Evolutionary conservation across 2,888 invertebrate species (phyloP), one percentile per base, ranked within the genome.

Genomic region (Oscheius myriophilus): DNA sequence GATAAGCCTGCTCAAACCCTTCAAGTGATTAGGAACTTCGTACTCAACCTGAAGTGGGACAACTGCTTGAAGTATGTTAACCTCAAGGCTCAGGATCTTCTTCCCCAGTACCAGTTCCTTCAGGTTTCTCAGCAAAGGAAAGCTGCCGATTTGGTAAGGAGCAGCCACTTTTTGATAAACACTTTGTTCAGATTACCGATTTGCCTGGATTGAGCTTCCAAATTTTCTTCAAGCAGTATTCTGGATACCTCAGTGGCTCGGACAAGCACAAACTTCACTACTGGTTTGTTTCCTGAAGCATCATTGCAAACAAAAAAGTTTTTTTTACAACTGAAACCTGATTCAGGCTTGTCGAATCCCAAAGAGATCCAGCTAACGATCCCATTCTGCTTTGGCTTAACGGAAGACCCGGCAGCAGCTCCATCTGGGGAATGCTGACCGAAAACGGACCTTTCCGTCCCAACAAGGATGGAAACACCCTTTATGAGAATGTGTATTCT

Each of bases 371-470:
- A 9, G 11, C 53, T 0, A 67, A 61, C 18, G 73, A 64, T 23
- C 79, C 79, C 41, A 63, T 78, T 2, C 58, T 80, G n/a, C 59
- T 80, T 0, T 80, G 79, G 79, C 53, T 80, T 4, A 80, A 80
- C 61, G 79, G 79, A 11, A 88, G 77, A 26, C 77, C 77, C 16
- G 77, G 77, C 49, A 68, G 68, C 42, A 73, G 73, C 1, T 75
- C 75, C 12, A 26, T 78, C 0, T 70, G 67, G 70, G 88, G 88
- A 21, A 79, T 88, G 25, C 78, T 88, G 9, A 83, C 86, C 11
- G 88, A 88, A 71, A 84, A 87, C 76, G 88, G 88, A 16, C 88
- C 88, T 18, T 88, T 87, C 69, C 72, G 73, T 14, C 73, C 81
- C 9, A 78, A 80, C 46, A 33, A 45, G 16, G 80, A 82, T 67